phyloP scores from a whole-genome alignment of 2,113 vertebrate species.

The Atrichornis clamosus region DNA sequence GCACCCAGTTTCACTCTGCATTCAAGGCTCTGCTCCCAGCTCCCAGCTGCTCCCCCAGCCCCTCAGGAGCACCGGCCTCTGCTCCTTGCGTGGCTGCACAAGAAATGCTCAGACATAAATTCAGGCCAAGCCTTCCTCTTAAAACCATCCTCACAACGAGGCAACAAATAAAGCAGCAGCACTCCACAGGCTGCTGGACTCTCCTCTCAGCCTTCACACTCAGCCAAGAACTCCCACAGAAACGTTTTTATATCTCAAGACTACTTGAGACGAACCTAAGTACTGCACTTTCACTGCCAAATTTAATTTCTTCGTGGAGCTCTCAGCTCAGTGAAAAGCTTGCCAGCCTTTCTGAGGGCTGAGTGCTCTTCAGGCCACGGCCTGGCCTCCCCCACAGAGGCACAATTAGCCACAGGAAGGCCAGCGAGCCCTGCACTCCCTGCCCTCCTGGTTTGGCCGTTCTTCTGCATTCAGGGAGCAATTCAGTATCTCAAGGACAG shows the following conservation, averaged over 20 bases:
- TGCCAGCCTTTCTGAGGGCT: background rate
- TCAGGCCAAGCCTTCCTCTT: background rate
- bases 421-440: background rate
- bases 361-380: background rate
- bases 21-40: background rate
- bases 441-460: accelerated
- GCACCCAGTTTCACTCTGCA: background rate
- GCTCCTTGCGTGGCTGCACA: background rate
- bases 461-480: background rate
- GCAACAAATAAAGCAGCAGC: background rate
- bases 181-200: background rate
- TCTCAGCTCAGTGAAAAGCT: background rate
- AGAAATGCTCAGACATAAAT: background rate
- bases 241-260: conserved; percentile 48
- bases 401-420: background rate
- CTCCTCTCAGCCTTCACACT: background rate
- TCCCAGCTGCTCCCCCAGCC: background rate
- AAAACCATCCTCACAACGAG: accelerated
- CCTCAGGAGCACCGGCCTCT: background rate
- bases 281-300: conserved; percentile 25
- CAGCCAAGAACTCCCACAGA: conserved; percentile 57
- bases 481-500: accelerated
- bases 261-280: conserved; percentile 52
- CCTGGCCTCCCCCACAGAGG: background rate
- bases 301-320: background rate